Percentiles rank a stretch among this genome's conserved stretches.
Evolutionary conservation across 2,113 vertebrate species (phyloP).

Genomic region (Malaclemys terrapin): DNA sequence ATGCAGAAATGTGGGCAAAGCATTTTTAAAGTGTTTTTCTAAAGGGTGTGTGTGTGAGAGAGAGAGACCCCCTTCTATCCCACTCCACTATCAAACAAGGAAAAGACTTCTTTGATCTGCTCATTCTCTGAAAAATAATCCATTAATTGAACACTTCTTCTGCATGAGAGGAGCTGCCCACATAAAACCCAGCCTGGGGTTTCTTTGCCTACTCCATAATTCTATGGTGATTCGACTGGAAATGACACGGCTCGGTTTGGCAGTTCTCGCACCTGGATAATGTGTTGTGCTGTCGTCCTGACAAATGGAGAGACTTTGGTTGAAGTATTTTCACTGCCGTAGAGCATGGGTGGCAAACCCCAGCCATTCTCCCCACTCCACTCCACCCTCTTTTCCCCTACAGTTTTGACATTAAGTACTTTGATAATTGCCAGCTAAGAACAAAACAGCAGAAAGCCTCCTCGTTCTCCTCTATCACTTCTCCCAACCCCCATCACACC

Average conservation of each 20-base stretch:
- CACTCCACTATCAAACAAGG: background rate
- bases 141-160: background rate
- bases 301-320: background rate
- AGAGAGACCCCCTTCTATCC: background rate
- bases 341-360: background rate
- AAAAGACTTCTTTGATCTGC: background rate
- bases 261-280: background rate
- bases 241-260: background rate
- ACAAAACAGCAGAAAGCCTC: background rate
- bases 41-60: background rate
- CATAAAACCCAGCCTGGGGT: background rate
- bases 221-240: background rate
- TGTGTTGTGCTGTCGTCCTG: background rate
- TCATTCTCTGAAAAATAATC: background rate
- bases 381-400: background rate
- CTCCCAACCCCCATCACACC: background rate
- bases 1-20: background rate
- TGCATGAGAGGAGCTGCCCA: background rate
- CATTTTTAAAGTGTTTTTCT: background rate
- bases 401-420: background rate
- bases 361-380: background rate
- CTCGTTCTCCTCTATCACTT: background rate
- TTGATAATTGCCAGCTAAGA: background rate
- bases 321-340: background rate
- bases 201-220: background rate